Conservation (phyloP, 2,888 invertebrate species). For the Dasysyrphus tricinctus region DNA sequence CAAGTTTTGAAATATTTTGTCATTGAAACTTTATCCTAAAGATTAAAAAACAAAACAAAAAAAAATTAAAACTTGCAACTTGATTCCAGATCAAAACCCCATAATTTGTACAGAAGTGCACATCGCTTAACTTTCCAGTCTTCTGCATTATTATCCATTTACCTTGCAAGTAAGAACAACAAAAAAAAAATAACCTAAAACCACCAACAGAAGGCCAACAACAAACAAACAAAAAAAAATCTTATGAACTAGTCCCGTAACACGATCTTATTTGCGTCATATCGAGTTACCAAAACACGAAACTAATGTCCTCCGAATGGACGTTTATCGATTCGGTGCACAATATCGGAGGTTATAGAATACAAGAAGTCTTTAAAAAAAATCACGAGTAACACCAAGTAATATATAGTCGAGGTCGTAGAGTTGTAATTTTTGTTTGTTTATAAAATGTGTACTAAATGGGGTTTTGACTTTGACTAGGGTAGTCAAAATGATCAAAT, state of each 20-base stretch:
- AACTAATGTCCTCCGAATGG: constrained; percentile 68
- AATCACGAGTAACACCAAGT: constrained; percentile 7
- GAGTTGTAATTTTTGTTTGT: neutral
- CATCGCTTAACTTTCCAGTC: constrained; percentile 54
- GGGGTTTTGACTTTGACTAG: too few species aligned
- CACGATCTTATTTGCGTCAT: constrained; percentile 70
- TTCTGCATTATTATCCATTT: constrained; percentile 45
- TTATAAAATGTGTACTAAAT: neutral
- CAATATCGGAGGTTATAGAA: constrained; percentile 41
- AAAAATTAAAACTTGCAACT: constrained; percentile 25
- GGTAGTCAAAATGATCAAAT: too few species aligned
- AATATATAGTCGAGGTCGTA: neutral
- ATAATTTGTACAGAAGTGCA: constrained; percentile 61
- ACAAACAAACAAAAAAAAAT: neutral
- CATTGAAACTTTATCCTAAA: constrained; percentile 50
- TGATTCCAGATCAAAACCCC: constrained; percentile 30
- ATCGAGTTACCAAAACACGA: constrained; percentile 65
- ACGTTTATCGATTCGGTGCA: constrained; percentile 69
- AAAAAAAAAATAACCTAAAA: constrained; percentile 1
- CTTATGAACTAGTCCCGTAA: constrained; percentile 42
- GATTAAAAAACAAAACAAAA: neutral
- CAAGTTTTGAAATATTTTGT: constrained; percentile 20
- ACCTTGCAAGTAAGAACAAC: neutral
- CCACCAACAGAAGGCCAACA: constrained; percentile 46
- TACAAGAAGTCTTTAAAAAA: constrained; percentile 16